These are phyloP conservation scores for Umimayanthus chanpuru DNA, from an alignment of 92 coral and sea anemone genomes.

Conservation along the genomic window DNA sequence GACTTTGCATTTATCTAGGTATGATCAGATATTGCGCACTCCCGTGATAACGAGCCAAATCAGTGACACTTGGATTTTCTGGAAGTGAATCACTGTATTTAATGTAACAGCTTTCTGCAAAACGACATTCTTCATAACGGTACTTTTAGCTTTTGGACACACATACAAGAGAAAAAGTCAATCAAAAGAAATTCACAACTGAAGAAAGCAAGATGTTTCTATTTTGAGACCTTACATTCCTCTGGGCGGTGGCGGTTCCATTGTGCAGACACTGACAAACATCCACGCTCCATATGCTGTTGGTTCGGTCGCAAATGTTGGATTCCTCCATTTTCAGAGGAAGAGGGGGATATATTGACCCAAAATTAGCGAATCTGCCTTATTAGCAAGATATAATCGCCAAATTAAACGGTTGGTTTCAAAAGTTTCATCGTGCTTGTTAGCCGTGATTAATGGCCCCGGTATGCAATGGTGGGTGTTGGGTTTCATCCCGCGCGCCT, in stretches of 20 bases:
- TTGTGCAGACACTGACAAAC: conserved; percentile 34
- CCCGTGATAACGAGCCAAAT: not conserved
- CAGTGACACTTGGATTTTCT: not conserved
- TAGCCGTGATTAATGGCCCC: conserved; percentile 49
- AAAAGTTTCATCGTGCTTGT: conserved; percentile 49
- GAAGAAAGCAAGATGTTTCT: conserved; percentile 28
- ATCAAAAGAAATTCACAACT: not conserved
- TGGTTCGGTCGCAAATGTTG: not conserved
- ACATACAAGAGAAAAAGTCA: not conserved
- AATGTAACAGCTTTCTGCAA: not conserved
- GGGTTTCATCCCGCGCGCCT: conserved; percentile 44
- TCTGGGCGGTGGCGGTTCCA: conserved; percentile 32
- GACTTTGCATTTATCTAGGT: not conserved
- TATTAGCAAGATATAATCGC: conserved; percentile 47
- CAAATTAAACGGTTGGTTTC: conserved; percentile 49
- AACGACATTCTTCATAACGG: not conserved
- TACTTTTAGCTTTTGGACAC: not conserved
- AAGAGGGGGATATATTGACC: conserved; percentile 24
- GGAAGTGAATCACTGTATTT: conserved; percentile 1
- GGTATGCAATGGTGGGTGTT: conserved; percentile 35
- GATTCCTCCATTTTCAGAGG: not conserved
- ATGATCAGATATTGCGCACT: not conserved
- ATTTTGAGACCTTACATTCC: conserved; percentile 47
- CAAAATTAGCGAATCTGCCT: conserved; percentile 38
- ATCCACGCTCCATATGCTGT: conserved; percentile 35